phyloP scores from a whole-genome alignment of 2,797 vertebrate species.

The Morus bassanus region DNA sequence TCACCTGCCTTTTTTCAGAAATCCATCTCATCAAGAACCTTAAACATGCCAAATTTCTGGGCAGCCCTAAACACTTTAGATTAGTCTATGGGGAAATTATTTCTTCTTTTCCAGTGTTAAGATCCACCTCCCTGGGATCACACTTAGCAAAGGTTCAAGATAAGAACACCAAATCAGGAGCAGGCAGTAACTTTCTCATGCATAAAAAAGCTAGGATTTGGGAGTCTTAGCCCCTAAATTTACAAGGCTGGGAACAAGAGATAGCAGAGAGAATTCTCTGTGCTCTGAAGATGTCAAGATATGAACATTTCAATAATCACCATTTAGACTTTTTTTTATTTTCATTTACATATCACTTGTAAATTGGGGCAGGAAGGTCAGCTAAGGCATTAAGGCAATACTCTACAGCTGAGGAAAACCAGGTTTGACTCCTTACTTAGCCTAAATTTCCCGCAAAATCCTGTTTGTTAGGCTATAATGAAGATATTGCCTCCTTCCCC shows the following conservation, averaged over 20 bases:
- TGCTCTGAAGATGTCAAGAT: neutral
- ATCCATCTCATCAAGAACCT: neutral
- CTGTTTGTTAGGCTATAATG: neutral
- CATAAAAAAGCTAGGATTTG: neutral
- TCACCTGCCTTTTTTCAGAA: neutral
- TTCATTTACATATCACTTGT: neutral
- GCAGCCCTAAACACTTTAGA: neutral
- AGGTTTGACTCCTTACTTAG: neutral
- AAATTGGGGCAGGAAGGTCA: neutral
- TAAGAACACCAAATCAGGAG: neutral
- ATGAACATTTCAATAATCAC: neutral
- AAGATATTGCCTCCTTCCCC: fast-evolving
- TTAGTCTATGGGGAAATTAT: neutral
- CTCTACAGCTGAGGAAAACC: neutral
- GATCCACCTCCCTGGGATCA: neutral
- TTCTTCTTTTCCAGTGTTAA: neutral
- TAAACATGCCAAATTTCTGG: neutral
- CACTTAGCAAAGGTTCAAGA: neutral
- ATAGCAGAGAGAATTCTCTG: neutral
- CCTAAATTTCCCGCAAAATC: neutral
- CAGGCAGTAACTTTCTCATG: fast-evolving
- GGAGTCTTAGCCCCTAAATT: neutral
- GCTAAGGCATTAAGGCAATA: neutral
- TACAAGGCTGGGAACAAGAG: neutral
- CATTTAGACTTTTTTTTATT: neutral